Percentiles rank a stretch among this genome's conserved stretches.
Conservation (phyloP, 2,113 vertebrate species). For the Amphiprion ocellaris region DNA sequence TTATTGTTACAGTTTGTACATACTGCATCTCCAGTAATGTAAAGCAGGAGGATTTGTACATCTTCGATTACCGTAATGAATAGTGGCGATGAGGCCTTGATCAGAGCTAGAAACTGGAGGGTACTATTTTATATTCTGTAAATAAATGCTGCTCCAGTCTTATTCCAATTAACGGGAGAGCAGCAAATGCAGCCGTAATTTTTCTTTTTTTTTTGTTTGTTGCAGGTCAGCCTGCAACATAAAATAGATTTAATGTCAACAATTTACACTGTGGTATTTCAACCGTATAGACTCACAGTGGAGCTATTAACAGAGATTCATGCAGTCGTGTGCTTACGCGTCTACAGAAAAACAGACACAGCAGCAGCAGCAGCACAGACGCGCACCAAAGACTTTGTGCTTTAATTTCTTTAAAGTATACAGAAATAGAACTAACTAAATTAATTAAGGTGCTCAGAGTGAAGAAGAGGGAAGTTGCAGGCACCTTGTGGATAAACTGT, state of each 20-base stretch:
- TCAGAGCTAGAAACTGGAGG: conserved; percentile 28
- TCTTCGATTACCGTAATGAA: conserved; percentile 63
- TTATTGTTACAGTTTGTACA: neutral
- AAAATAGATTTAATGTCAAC: conserved; percentile 78
- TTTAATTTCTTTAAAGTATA: neutral
- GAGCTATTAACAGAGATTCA: conserved; percentile 65
- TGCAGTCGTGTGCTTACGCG: conserved; percentile 21
- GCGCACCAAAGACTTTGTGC: neutral
- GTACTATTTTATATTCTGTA: conserved; percentile 45
- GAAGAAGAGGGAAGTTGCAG: neutral
- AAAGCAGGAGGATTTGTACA: conserved; percentile 45
- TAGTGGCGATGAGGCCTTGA: conserved; percentile 46
- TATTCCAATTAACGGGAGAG: conserved; percentile 75
- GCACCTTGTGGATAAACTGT: neutral
- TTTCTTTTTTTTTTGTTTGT: conserved; percentile 37
- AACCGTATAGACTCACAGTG: conserved; percentile 54
- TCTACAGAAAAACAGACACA: conserved; percentile 19
- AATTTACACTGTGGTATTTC: conserved; percentile 69
- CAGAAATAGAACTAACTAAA: neutral
- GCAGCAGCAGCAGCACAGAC: neutral
- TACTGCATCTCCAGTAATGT: neutral
- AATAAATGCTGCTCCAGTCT: conserved; percentile 65
- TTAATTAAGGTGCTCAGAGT: neutral
- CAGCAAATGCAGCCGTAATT: conserved; percentile 64
- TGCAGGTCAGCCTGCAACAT: conserved; percentile 60